These are phyloP conservation scores for Edolisoma coerulescens DNA, from an alignment of 2,113 vertebrate genomes.

Conservation along the genomic window DNA sequence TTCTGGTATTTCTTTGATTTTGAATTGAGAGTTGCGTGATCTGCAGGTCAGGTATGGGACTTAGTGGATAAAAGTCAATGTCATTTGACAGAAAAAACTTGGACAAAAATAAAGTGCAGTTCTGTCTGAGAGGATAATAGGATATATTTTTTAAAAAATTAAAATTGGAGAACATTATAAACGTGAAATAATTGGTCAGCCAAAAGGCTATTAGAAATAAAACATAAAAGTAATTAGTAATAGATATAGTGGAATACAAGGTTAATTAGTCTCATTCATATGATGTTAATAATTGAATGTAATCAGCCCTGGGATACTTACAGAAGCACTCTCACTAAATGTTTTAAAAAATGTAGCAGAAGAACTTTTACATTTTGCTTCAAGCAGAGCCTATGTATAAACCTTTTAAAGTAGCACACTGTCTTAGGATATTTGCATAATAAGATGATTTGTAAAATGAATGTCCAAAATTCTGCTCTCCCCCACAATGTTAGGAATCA, in stretches of 20 bases:
- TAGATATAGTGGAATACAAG: conserved; percentile 25
- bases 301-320: conserved; percentile 28
- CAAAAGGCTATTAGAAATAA: conserved; percentile 22
- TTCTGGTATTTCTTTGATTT: background rate
- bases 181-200: background rate
- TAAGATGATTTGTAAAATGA: background rate
- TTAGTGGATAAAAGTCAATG: background rate
- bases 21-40: background rate
- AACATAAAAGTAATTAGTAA: conserved; percentile 12
- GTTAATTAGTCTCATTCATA: conserved; percentile 51
- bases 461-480: background rate
- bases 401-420: background rate
- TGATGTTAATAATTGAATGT: conserved; percentile 50
- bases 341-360: background rate
- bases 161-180: background rate
- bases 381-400: conserved; percentile 6
- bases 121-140: background rate
- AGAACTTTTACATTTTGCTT: conserved; percentile 21
- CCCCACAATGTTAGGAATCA: background rate
- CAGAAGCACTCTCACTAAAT: background rate
- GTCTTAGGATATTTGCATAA: conserved; percentile 15
- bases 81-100: background rate
- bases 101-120: background rate
- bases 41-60: background rate
- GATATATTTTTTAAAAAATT: background rate